Conservation (phyloP, 2,113 vertebrate genomes). For the Cichladusa arquata region DNA sequence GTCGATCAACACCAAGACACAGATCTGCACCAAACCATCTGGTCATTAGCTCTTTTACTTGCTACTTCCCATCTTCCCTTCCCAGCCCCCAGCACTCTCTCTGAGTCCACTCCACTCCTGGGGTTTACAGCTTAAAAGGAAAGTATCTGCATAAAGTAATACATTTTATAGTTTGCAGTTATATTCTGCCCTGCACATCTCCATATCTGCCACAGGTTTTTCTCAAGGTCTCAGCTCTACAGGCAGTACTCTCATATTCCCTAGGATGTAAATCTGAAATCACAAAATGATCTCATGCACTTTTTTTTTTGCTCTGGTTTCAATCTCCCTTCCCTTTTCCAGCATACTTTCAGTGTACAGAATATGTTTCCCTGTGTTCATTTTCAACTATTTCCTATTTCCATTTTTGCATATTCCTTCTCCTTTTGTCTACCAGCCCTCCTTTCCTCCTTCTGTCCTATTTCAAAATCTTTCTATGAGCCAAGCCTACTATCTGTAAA, state of each 20-base stretch:
- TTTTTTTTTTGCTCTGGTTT: constrained; percentile 6
- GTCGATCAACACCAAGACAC: neutral
- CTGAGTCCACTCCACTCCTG: neutral
- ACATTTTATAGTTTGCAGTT: neutral
- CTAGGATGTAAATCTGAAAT: neutral
- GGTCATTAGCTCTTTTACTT: neutral
- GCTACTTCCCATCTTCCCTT: neutral
- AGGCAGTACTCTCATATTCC: neutral
- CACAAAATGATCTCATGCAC: neutral
- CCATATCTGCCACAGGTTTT: neutral
- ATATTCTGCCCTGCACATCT: neutral
- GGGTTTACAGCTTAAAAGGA: neutral
- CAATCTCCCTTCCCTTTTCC: neutral
- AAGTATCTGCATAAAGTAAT: neutral
- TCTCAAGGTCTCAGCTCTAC: neutral
- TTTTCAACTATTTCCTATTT: neutral
- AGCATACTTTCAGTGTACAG: neutral
- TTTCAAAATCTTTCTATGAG: constrained; percentile 10
- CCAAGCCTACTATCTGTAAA: neutral
- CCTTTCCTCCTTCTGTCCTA: neutral
- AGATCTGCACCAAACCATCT: neutral
- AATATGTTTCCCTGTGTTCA: neutral
- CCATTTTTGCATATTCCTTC: neutral
- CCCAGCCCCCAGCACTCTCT: neutral
- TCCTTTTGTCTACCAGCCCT: neutral